These are phyloP conservation scores for Dendrocincla tyrannina DNA, from an alignment of 2,797 vertebrate genomes.

Conservation along the genomic window DNA sequence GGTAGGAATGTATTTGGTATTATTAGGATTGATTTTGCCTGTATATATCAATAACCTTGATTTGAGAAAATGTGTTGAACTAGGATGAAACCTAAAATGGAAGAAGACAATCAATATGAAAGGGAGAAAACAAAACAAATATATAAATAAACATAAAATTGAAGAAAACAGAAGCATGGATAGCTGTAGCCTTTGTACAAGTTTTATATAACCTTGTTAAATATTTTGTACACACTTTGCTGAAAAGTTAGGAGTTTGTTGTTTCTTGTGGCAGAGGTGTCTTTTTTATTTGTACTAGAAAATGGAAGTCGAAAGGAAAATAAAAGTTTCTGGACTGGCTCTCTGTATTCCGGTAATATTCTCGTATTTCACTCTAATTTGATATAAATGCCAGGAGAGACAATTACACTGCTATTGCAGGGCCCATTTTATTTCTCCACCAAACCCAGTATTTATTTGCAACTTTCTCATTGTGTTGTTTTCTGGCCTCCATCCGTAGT, in stretches of 20 bases:
- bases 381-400: not conserved
- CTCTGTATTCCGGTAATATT: not conserved
- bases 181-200: not conserved
- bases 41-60: not conserved
- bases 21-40: not conserved
- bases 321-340: not conserved
- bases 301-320: not conserved
- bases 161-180: not conserved
- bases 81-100: not conserved
- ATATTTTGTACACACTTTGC: not conserved
- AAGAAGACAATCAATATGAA: not conserved
- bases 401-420: not conserved
- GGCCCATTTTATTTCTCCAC: not conserved
- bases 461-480: not conserved
- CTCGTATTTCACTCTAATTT: not conserved
- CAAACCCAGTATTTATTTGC: not conserved
- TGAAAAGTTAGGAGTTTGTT: not conserved
- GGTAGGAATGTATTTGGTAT: not conserved
- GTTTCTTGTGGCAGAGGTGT: not conserved
- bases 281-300: not conserved
- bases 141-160: not conserved
- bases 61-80: slow-evolving; percentile 7
- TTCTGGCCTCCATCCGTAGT: not conserved
- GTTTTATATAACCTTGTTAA: not conserved
- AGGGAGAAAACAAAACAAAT: not conserved